Base-by-base conservation (phyloP, 2,797 vertebrate species). In the Clamator glandarius region DNA sequence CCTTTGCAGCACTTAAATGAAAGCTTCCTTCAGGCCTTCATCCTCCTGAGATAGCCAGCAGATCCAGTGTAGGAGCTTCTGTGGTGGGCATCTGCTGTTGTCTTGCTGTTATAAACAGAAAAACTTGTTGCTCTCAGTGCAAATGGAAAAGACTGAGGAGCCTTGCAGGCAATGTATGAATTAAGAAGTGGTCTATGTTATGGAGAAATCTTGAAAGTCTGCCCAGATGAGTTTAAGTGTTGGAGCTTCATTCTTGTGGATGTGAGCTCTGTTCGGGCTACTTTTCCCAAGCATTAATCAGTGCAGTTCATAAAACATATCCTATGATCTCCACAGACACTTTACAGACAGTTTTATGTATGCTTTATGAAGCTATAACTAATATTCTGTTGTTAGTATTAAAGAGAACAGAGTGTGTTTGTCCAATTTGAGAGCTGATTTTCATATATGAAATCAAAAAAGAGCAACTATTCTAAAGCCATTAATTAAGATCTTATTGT, bases 141-240 rank as follows among this genome's bases (percentile, higher is more conserved):
- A 63, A 26, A 23, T 54, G 9, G 58, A 78, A 84, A 33, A 64
- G 12, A 12, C 25, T 50, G 17, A 76, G 63, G 15, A 44, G n/a
- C 35, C 6, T 73, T 33, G 18, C 57, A 86, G 64, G 31, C n/a
- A 41, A 13, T 0, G 0, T 51, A 7, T 1, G 0, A 57, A 7
- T 31, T 72, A 69, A 67, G 15, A 76, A 84, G 33, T 31, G 59
- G 2, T 74, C 59, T 19, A 11, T 46, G 3, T 10, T 51, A 1
- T 29, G 19, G 26, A 87, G 57, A 57, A 5, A 31, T 6, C 24
- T 90, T 42, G 51, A 72, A 91, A 79, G 18, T 69, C 31, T 73
- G 16, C 81, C 25, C 67, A 62, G 12, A 6, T 63, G 48, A 26
- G 15, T 1, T 83, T 48, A 48, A 21, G 9, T 28, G 26, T 50